Evolutionary conservation across 2,113 vertebrate genomes (phyloP), one percentile per base, ranked within the genome.

Genomic region (Electrona antarctica): DNA sequence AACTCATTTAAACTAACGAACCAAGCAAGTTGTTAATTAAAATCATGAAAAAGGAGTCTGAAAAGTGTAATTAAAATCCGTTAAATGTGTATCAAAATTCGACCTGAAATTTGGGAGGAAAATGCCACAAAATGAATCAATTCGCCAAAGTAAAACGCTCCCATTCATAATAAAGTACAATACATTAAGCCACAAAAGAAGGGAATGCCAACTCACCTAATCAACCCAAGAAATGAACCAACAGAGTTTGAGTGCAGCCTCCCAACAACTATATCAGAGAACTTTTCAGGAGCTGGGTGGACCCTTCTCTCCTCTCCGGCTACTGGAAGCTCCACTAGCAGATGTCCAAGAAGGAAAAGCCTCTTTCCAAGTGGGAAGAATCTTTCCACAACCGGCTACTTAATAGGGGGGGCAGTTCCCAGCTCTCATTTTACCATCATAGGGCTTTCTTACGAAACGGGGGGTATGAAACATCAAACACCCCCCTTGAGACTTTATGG

Each of bases 341-440:
- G 89, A 90, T 91, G 89, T 91, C 90, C 87, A 88, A 88, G 92
- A 87, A 79, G 91, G 90, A 86, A 90, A 91, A 91, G 87, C 92
- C 91, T 94, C 76, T 84, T 81, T 94, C 88, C 89, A 91, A 98
- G 94, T 96, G 96, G 94, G 94, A 95, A 94, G 95, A 94, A 86
- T 92, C 93, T 94, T 92, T 92, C 92, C 93, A 92, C 92, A 92
- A 91, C 89, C 92, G 93, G 94, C 95, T 95, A 92, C 97, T 98
- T 97, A 98, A 97, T 92, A 95, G 94, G 95, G 93, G 94, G 96
- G 96, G 96, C 94, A 94, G 96, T 93, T 94, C 96, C 95, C 93
- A 89, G 76, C 91, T 93, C 95, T 94, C 94, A 88, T 80, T 94
- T 95, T 94, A 93, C 93, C 93, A 92, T 91, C 91, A 88, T 90